Conservation (phyloP, 2,888 invertebrate genomes). For the Choreutis nemorana region DNA sequence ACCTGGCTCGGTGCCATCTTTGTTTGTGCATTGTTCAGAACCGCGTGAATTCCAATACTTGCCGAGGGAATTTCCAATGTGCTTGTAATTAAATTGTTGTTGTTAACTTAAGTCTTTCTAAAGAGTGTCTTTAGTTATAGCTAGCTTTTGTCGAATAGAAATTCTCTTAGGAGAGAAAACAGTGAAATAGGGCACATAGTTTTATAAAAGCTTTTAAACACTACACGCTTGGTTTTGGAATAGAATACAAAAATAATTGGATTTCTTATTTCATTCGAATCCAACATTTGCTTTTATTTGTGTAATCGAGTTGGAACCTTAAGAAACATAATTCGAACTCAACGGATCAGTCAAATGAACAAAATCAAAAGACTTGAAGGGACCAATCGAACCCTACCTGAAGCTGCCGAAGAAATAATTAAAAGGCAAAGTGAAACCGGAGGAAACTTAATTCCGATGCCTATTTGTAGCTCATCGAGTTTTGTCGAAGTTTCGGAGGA, state of each 20-base stretch:
- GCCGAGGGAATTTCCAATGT: constrained; percentile 8
- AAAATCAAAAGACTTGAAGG: constrained; percentile 9
- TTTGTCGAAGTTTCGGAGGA: constrained; percentile 27
- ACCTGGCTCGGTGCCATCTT: constrained; percentile 15
- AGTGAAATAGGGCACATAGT: too few species aligned
- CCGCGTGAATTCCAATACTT: constrained; percentile 9
- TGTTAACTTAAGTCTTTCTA: not conserved
- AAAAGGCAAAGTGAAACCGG: constrained; percentile 58
- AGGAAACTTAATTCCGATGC: constrained; percentile 58
- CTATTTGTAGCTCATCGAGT: constrained; percentile 59
- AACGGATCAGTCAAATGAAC: not conserved
- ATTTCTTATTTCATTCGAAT: too few species aligned
- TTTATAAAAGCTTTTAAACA: not conserved
- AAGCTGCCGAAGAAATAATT: constrained; percentile 50
- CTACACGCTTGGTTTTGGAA: too few species aligned
- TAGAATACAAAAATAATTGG: too few species aligned
- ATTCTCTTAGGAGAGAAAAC: too few species aligned
- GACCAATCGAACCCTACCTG: constrained; percentile 38
- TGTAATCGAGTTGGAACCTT: too few species aligned
- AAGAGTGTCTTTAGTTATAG: too few species aligned
- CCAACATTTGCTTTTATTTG: too few species aligned
- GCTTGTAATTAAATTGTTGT: constrained; percentile 3
- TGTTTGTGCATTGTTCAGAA: too few species aligned
- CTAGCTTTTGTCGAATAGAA: too few species aligned
- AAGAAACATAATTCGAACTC: not conserved